Percentiles rank a stretch among this genome's conserved stretches.
phyloP scores from a whole-genome alignment of 2,113 vertebrate species.

The Paraplagusia blochii region DNA sequence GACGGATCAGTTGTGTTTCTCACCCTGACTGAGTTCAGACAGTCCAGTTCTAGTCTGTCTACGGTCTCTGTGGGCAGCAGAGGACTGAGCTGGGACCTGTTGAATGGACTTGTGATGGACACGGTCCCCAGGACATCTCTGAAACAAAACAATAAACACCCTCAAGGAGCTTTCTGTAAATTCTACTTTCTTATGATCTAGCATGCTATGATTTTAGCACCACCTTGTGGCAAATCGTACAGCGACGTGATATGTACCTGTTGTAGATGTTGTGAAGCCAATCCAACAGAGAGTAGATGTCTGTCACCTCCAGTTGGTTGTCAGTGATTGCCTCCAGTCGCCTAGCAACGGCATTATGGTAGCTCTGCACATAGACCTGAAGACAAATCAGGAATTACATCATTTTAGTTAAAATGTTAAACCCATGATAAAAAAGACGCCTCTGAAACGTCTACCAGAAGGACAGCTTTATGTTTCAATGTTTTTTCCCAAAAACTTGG shows the following conservation, averaged over 20 bases:
- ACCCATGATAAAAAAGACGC: too few species aligned
- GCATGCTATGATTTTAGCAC: background rate
- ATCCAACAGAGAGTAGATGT: constrained; percentile 86
- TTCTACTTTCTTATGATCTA: too few species aligned
- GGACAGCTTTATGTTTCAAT: too few species aligned
- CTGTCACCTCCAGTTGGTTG: constrained; percentile 72
- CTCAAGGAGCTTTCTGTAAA: too few species aligned
- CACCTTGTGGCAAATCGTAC: too few species aligned
- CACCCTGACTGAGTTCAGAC: constrained; percentile 79
- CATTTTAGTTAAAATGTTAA: background rate
- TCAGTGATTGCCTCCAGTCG: constrained; percentile 71
- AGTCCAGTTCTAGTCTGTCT: constrained; percentile 76
- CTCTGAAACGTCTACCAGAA: too few species aligned
- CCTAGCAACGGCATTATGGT: constrained; percentile 80
- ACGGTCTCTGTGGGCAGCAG: constrained; percentile 70
- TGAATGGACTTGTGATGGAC: constrained; percentile 68
- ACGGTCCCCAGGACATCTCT: constrained; percentile 76
- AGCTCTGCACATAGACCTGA: constrained; percentile 83
- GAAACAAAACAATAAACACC: background rate
- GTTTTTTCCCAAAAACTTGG: too few species aligned
- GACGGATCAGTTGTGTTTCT: constrained; percentile 13
- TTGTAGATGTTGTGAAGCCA: constrained; percentile 88
- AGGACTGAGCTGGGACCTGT: constrained; percentile 57
- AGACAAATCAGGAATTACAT: background rate
- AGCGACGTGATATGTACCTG: constrained; percentile 64